Percentiles rank a stretch among this genome's conserved stretches.
phyloP scores from a whole-genome alignment of 1,140 invertebrate genomes.

The Drosophila aff. region DNA sequence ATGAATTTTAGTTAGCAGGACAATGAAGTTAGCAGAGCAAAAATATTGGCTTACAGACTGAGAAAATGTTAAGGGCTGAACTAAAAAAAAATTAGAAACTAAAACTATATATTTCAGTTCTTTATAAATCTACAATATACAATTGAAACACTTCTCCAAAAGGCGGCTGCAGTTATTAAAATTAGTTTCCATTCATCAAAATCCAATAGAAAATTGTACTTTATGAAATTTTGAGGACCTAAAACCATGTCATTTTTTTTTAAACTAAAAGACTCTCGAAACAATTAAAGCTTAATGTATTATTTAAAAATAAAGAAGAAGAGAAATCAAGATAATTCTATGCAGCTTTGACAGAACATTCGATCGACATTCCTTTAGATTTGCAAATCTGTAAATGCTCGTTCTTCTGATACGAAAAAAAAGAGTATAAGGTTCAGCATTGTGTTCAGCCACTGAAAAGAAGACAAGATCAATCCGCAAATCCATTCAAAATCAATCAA shows the following conservation, averaged over 20 bases:
- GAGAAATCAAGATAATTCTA: slow-evolving; percentile 1
- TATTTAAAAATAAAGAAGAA: not conserved
- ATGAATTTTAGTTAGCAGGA: slow-evolving; percentile 13
- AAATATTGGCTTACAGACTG: slow-evolving; percentile 42
- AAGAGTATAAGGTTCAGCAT: slow-evolving; percentile 44
- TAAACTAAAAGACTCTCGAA: slow-evolving; percentile 6
- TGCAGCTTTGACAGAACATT: not conserved
- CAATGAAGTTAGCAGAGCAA: slow-evolving; percentile 30
- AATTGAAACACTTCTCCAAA: slow-evolving; percentile 28
- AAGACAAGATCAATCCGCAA: slow-evolving; percentile 49
- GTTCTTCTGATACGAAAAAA: slow-evolving; percentile 16
- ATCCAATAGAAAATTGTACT: slow-evolving; percentile 7
- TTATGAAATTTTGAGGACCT: not conserved
- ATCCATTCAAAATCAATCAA: slow-evolving; percentile 49
- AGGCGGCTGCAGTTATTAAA: slow-evolving; percentile 2
- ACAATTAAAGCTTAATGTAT: not conserved
- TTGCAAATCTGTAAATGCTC: slow-evolving; percentile 18
- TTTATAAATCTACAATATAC: slow-evolving; percentile 27
- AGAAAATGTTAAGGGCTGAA: slow-evolving; percentile 21
- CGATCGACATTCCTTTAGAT: slow-evolving; percentile 14
- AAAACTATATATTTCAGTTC: slow-evolving; percentile 1
- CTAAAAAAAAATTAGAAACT: not conserved
- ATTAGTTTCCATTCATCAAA: not conserved
- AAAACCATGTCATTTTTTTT: not conserved
- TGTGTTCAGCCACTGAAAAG: slow-evolving; percentile 70